Conservation (phyloP, 2,113 vertebrate genomes). For the Esox niger region DNA sequence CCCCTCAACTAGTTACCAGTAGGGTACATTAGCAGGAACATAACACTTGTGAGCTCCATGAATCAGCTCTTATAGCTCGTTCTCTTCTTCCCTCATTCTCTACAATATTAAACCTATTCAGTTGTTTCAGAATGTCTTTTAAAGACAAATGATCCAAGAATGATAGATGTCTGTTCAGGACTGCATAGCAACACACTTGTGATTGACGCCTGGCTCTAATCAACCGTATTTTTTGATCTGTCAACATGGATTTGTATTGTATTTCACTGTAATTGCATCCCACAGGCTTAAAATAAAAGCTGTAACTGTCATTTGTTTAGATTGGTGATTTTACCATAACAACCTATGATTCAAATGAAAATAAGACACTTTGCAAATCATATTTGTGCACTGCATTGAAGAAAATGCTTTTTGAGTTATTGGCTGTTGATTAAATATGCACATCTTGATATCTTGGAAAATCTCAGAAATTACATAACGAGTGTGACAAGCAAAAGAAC, state of each 20-base stretch:
- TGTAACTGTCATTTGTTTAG: not conserved
- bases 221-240: not conserved
- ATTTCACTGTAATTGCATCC: not conserved
- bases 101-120: not conserved
- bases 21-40: not conserved
- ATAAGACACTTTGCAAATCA: not conserved
- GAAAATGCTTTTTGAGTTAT: constrained; percentile 45
- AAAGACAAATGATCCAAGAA: not conserved
- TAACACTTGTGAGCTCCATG: not conserved
- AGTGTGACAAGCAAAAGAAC: constrained; percentile 38
- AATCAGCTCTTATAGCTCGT: too few relatives aligned
- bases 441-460: constrained; percentile 47
- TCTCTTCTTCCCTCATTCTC: too few relatives aligned
- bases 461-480: constrained; percentile 53
- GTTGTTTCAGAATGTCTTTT: not conserved
- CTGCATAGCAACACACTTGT: not conserved
- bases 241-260: not conserved
- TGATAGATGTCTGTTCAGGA: not conserved
- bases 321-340: not conserved
- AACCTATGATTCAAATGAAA: not conserved
- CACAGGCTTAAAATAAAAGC: not conserved
- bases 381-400: not conserved
- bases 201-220: not conserved
- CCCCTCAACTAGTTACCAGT: not conserved
- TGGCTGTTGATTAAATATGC: constrained; percentile 37